phyloP scores from a whole-genome alignment of 2,113 vertebrate genomes.

The Physeter macrocephalus region DNA sequence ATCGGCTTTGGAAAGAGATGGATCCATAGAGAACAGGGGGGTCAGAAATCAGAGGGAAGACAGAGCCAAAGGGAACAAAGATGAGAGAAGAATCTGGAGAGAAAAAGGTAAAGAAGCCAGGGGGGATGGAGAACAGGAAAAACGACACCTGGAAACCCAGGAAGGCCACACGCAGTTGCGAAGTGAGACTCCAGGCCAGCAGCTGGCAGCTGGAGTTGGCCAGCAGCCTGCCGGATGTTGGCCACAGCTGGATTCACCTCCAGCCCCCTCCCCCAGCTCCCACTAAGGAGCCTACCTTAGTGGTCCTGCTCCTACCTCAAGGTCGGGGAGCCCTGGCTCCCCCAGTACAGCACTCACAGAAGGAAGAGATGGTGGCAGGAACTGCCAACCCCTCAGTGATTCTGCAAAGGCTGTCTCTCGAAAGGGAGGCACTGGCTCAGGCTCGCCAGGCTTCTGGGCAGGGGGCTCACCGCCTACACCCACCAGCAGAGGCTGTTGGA shows the following conservation, averaged over 20 bases:
- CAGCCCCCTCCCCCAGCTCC: neutral
- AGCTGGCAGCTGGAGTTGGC: too few species aligned
- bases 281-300: neutral
- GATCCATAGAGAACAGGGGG: neutral
- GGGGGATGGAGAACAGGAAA: too few species aligned
- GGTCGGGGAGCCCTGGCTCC: constrained; percentile 42
- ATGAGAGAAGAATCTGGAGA: neutral
- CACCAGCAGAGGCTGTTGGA: constrained; percentile 70
- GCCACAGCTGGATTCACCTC: neutral
- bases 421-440: constrained; percentile 34
- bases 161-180: neutral
- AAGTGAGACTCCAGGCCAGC: neutral
- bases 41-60: neutral
- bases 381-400: constrained; percentile 23
- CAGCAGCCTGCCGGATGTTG: neutral
- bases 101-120: neutral
- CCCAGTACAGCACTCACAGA: constrained; percentile 71
- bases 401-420: constrained; percentile 64
- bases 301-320: constrained; percentile 64
- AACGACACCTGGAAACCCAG: neutral
- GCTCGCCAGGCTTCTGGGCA: neutral
- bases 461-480: neutral
- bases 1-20: neutral
- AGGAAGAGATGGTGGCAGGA: constrained; percentile 34
- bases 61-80: neutral